Conservation (phyloP, 1,140 invertebrate species). For the Drosophila yakuba region DNA sequence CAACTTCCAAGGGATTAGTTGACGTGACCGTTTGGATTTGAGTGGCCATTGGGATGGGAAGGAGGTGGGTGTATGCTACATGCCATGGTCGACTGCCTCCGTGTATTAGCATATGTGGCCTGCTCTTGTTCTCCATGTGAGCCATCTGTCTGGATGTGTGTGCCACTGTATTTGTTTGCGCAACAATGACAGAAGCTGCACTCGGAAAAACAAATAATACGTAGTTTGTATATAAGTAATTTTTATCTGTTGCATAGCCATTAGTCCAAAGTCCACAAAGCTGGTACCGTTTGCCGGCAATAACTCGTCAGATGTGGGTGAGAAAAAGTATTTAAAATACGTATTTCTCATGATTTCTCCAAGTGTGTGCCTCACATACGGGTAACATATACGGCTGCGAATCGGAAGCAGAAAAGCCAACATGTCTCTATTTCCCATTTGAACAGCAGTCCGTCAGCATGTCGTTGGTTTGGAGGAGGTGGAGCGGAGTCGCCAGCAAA, state of each 20-base stretch:
- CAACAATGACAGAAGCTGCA: constrained; percentile 50
- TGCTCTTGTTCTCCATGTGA: constrained; percentile 32
- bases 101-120: constrained; percentile 80
- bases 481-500: constrained; percentile 58
- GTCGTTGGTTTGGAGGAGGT: constrained; percentile 33
- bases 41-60: not conserved
- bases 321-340: too few relatives aligned
- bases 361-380: constrained; percentile 11
- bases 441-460: constrained; percentile 53
- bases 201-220: constrained; percentile 2
- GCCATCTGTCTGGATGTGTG: constrained; percentile 18
- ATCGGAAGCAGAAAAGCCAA: constrained; percentile 79
- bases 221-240: too few relatives aligned
- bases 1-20: constrained; percentile 48
- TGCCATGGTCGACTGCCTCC: constrained; percentile 56
- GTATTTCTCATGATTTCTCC: not conserved
- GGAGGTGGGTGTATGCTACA: constrained; percentile 26
- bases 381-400: constrained; percentile 66
- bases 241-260: too few relatives aligned
- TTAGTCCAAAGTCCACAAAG: too few relatives aligned
- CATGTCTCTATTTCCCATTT: constrained; percentile 81
- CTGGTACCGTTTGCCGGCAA: too few relatives aligned
- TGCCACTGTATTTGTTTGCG: constrained; percentile 49
- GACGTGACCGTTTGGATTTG: constrained; percentile 15
- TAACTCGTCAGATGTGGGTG: too few relatives aligned